Conservation (phyloP, 2,888 invertebrate species). For the Hofmannophila pseudospretella region DNA sequence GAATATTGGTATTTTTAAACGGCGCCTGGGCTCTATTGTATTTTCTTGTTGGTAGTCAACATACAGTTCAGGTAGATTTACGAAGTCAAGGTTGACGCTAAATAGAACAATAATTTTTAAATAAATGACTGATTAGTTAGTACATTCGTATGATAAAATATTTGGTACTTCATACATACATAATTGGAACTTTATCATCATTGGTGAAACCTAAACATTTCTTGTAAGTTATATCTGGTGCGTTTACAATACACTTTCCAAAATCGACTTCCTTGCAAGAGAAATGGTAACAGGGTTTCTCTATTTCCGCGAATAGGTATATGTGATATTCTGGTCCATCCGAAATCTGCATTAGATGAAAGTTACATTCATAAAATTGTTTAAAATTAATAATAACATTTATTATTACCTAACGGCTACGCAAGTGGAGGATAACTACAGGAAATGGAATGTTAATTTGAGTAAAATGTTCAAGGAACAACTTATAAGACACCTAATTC, state of each 20-base stretch:
- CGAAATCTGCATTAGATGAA: too few relatives aligned
- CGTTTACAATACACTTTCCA: constrained; percentile 80
- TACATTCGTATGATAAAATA: neutral
- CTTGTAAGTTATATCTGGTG: constrained; percentile 64
- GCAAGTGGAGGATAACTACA: too few relatives aligned
- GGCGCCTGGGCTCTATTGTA: constrained; percentile 53
- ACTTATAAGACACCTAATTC: too few relatives aligned
- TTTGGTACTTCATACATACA: constrained; percentile 29
- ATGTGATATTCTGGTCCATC: constrained; percentile 82
- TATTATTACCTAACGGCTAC: too few relatives aligned
- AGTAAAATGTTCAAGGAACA: too few relatives aligned
- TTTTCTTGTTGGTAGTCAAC: constrained; percentile 57
- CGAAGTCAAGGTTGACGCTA: constrained; percentile 73
- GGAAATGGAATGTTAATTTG: too few relatives aligned
- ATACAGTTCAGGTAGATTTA: constrained; percentile 67
- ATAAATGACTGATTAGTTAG: too few relatives aligned
- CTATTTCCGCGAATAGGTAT: constrained; percentile 75
- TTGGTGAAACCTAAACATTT: constrained; percentile 52
- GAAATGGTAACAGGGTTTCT: constrained; percentile 78
- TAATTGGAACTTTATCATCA: constrained; percentile 46
- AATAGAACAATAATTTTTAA: constrained; percentile 13
- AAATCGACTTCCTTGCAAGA: constrained; percentile 81
- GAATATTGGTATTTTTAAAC: constrained; percentile 65
- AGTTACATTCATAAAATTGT: too few relatives aligned
- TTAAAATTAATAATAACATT: too few relatives aligned